These are phyloP conservation scores for Goniozus legneri DNA, from an alignment of 1,140 invertebrate genomes.

Conservation along the genomic window DNA sequence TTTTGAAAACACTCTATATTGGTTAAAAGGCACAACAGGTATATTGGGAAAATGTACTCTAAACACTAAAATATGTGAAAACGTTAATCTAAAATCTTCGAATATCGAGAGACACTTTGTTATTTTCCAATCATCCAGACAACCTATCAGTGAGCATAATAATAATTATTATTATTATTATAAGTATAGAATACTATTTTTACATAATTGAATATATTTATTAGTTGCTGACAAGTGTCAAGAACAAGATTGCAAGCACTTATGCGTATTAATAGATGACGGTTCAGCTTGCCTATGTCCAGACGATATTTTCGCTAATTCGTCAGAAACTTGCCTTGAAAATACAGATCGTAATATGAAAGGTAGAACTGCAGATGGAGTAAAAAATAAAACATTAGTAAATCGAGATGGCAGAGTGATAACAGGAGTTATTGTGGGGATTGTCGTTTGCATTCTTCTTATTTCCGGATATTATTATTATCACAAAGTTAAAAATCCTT, in stretches of 20 bases:
- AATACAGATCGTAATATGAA: background rate
- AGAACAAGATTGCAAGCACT: slow-evolving; percentile 50
- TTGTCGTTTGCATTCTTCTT: slow-evolving; percentile 13
- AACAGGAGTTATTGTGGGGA: slow-evolving; percentile 18
- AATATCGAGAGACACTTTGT: slow-evolving; percentile 52
- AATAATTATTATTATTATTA: background rate
- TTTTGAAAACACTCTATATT: slow-evolving; percentile 63
- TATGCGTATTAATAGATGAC: slow-evolving; percentile 55
- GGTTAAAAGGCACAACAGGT: slow-evolving; percentile 48
- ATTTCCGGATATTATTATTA: slow-evolving; percentile 27
- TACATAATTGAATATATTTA: background rate
- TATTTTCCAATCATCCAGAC: slow-evolving; percentile 56
- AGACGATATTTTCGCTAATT: slow-evolving; percentile 38
- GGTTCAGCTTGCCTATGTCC: slow-evolving; percentile 58
- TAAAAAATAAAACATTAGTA: background rate
- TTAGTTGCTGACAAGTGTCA: slow-evolving; percentile 46
- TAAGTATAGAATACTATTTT: background rate
- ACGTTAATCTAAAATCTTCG: slow-evolving; percentile 18
- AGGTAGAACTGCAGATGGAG: too few species aligned
- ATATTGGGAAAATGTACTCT: slow-evolving; percentile 57
- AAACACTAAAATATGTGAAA: slow-evolving; percentile 49
- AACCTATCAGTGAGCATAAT: slow-evolving; percentile 41
- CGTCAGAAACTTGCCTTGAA: slow-evolving; percentile 7
- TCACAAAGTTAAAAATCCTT: slow-evolving; percentile 25
- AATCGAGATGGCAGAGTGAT: slow-evolving; percentile 5